Conservation (phyloP, 2,113 vertebrate species). For the Apteryx owenii region DNA sequence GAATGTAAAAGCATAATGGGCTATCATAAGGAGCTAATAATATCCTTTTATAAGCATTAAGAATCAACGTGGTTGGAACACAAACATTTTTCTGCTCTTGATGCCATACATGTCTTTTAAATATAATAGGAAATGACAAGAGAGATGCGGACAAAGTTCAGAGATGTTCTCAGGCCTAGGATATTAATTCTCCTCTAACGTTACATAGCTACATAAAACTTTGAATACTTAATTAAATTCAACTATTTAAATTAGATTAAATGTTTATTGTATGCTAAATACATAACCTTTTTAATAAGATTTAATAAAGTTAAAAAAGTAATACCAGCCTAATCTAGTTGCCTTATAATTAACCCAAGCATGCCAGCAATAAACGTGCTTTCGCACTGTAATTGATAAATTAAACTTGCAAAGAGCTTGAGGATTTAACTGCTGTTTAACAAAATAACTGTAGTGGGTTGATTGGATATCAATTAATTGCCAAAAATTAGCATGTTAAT, state of each 20-base stretch:
- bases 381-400: slow-evolving; percentile 60
- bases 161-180: background rate
- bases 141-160: background rate
- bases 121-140: background rate
- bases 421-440: slow-evolving; percentile 59
- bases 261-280: slow-evolving; percentile 57
- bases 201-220: background rate
- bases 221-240: slow-evolving; percentile 50
- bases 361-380: slow-evolving; percentile 41
- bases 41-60: background rate
- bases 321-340: slow-evolving; percentile 60
- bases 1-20: rapidly evolving
- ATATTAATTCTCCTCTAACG: background rate
- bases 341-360: slow-evolving; percentile 57
- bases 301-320: slow-evolving; percentile 56
- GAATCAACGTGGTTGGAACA: background rate
- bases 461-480: slow-evolving; percentile 74
- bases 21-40: background rate
- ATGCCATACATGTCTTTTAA: background rate
- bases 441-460: slow-evolving; percentile 57
- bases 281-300: slow-evolving; percentile 26
- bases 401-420: slow-evolving; percentile 62
- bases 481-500: slow-evolving; percentile 74
- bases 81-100: background rate
- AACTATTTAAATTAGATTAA: slow-evolving; percentile 66